A percentile compares a stretch with the other conserved stretches of the same genome.
phyloP scores from a whole-genome alignment of 1,140 invertebrate species.

The Brachionus rotundiformis region DNA sequence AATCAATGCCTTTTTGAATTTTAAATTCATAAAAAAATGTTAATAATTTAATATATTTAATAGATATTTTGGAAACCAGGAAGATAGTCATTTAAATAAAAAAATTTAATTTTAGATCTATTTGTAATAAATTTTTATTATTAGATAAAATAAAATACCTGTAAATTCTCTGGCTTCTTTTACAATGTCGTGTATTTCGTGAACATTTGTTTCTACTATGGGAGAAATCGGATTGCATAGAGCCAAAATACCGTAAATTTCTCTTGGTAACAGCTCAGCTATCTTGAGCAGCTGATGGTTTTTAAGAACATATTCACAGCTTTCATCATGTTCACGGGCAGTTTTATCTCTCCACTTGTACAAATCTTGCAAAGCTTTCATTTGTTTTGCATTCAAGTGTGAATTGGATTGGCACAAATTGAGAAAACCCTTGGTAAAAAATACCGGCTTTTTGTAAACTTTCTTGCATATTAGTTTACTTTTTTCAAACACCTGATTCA shows the following conservation, averaged over 20 bases:
- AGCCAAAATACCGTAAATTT: conserved; percentile 87
- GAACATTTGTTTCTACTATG: conserved; percentile 75
- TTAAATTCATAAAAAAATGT: too few species aligned
- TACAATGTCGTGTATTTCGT: conserved; percentile 76
- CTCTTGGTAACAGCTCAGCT: conserved; percentile 82
- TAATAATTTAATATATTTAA: too few species aligned
- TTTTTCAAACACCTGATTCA: conserved; percentile 73
- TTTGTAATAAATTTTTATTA: too few species aligned
- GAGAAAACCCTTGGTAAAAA: conserved; percentile 72
- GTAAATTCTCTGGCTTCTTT: conserved; percentile 71
- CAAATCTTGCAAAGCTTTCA: conserved; percentile 78
- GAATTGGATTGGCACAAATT: conserved; percentile 47
- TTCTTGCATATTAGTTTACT: conserved; percentile 73
- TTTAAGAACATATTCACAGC: conserved; percentile 81
- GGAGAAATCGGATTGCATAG: conserved; percentile 91
- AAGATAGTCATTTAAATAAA: too few species aligned
- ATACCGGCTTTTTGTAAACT: conserved; percentile 77
- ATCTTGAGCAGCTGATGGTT: conserved; percentile 93
- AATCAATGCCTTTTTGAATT: too few species aligned
- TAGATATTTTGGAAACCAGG: too few species aligned
- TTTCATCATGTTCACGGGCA: conserved; percentile 87
- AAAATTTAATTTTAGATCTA: too few species aligned
- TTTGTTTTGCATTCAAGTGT: conserved; percentile 66
- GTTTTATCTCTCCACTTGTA: conserved; percentile 83
- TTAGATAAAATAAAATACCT: too few species aligned